phyloP scores from a whole-genome alignment of 2,797 vertebrate species.

The Acestrorhynchus altus region DNA sequence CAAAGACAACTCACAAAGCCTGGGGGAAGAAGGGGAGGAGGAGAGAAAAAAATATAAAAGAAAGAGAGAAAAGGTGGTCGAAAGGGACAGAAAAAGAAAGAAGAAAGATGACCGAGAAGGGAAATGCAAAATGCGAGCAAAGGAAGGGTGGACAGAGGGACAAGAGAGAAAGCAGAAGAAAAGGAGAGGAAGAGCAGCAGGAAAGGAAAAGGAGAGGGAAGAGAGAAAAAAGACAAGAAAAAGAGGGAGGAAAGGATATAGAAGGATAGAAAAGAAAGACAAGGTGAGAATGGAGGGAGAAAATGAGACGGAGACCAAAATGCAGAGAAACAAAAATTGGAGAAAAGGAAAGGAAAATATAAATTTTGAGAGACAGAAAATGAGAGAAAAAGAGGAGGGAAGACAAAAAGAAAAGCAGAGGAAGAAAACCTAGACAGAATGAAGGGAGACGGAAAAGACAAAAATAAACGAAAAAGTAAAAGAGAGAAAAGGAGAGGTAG shows the following conservation, averaged over 20 bases:
- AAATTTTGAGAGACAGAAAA: neutral
- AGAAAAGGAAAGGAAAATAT: neutral
- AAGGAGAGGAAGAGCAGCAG: neutral
- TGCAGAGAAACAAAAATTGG: neutral
- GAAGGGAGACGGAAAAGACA: too few relatives aligned
- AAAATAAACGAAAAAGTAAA: neutral
- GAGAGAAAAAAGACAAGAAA: neutral
- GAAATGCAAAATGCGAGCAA: too few relatives aligned
- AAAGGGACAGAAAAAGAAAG: neutral
- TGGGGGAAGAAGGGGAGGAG: neutral
- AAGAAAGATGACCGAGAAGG: neutral
- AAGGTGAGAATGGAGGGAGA: neutral
- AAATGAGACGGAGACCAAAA: neutral
- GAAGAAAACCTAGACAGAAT: too few relatives aligned
- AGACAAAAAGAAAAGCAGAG: neutral
- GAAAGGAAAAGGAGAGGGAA: conserved; percentile 3
- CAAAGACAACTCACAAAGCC: conserved; percentile 45
- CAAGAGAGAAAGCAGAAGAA: neutral
- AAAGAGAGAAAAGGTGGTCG: neutral
- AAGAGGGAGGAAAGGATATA: neutral
- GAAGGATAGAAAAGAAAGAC: neutral
- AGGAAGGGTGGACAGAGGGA: neutral
- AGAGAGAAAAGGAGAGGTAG: neutral
- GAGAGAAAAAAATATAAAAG: neutral
- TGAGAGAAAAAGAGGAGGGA: neutral